phyloP scores from a whole-genome alignment of 35 echinoderm and acorn worm species.

The Diadema setosum region DNA sequence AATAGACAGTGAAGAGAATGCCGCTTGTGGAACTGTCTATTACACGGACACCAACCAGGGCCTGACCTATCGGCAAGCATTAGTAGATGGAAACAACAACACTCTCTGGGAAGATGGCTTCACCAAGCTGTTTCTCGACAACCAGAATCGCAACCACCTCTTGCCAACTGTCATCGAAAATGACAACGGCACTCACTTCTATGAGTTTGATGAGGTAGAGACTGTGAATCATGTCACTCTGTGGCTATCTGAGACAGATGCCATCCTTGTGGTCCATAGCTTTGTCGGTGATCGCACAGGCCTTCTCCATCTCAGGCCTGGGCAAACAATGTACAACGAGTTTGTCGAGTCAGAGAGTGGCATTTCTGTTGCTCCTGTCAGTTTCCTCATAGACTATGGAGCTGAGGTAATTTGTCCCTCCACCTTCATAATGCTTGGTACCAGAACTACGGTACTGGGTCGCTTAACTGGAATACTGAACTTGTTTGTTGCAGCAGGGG shows the following conservation, averaged over 20 bases:
- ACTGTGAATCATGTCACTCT: conserved; percentile 82
- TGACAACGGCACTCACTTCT: conserved; percentile 60
- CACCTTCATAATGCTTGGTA: conserved; percentile 73
- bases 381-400: conserved; percentile 60
- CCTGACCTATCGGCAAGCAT: conserved; percentile 55
- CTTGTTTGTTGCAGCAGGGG: conserved; percentile 71
- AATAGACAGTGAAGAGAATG: conserved; percentile 31
- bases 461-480: conserved; percentile 64
- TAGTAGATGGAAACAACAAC: conserved; percentile 18
- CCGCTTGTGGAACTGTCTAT: conserved; percentile 75
- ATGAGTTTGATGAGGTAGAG: conserved; percentile 87
- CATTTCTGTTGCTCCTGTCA: conserved; percentile 81
- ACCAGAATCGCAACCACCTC: conserved; percentile 71
- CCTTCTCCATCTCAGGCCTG: conserved; percentile 47
- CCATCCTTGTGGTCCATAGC: conserved; percentile 50
- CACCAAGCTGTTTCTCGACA: conserved; percentile 72
- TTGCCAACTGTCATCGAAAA: conserved; percentile 83
- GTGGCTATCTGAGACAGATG: conserved; percentile 67
- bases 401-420: conserved; percentile 85
- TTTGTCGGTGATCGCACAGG: conserved; percentile 85
- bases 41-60: conserved; percentile 92
- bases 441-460: conserved; percentile 59
- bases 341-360: conserved; percentile 82
- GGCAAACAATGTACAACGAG: conserved; percentile 80
- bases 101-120: conserved; percentile 68